Evolutionary conservation across 2,797 vertebrate species (phyloP).

Genomic region (Sciaenops ocellatus): DNA sequence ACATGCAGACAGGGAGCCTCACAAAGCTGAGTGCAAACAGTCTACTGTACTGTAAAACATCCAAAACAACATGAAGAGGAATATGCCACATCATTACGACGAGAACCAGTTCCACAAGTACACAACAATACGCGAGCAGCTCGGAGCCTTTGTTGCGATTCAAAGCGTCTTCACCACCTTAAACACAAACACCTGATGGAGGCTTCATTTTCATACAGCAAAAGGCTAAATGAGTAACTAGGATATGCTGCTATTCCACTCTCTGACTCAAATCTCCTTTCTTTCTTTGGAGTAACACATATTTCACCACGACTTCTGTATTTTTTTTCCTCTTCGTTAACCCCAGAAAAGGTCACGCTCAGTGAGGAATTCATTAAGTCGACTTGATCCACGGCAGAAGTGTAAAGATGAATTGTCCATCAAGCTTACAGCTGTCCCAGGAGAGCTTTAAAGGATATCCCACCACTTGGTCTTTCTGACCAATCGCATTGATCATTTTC

Average conservation of each 20-base stretch:
- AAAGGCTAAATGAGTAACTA: constrained; percentile 12
- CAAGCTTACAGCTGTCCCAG: constrained; percentile 19
- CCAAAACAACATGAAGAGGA: constrained; percentile 71
- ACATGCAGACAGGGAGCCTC: constrained; percentile 48
- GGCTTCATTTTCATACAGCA: not conserved
- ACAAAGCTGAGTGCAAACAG: constrained; percentile 57
- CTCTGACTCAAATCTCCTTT: not conserved
- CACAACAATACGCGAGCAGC: constrained; percentile 10
- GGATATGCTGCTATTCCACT: not conserved
- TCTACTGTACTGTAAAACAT: constrained; percentile 53
- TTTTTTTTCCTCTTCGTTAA: constrained; percentile 3
- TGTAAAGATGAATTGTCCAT: constrained; percentile 49
- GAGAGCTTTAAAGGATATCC: constrained; percentile 21
- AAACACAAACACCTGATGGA: constrained; percentile 47
- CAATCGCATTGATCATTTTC: constrained; percentile 21
- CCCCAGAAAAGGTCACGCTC: constrained; percentile 29
- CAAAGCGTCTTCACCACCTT: constrained; percentile 11
- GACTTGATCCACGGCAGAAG: constrained; percentile 18
- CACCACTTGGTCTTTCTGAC: constrained; percentile 26
- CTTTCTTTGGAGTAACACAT: not conserved
- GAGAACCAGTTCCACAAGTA: constrained; percentile 32
- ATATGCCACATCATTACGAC: constrained; percentile 53
- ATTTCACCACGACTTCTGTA: not conserved
- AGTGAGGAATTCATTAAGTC: constrained; percentile 37
- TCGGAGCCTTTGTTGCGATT: constrained; percentile 32